phyloP scores from a whole-genome alignment of 2,888 invertebrate species.

The Gasteruption jaculator region DNA sequence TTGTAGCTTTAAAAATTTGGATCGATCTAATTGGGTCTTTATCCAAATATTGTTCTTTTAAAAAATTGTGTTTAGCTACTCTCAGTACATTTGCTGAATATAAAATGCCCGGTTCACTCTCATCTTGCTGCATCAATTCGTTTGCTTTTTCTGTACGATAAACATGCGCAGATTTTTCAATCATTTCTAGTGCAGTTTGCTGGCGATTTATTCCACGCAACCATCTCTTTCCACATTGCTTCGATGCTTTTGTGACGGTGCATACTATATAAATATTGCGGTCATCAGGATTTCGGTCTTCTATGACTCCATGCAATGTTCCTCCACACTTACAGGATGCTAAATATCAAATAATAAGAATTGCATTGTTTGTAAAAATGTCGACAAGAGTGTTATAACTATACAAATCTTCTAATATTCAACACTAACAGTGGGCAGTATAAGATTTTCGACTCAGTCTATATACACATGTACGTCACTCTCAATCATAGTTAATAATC shows the following conservation, averaged over 20 bases:
- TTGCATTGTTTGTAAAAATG: neutral
- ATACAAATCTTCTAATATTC: too few relatives aligned
- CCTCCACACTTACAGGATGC: too few relatives aligned
- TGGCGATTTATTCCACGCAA: constrained; percentile 3
- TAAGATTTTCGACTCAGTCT: too few relatives aligned
- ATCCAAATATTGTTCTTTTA: constrained; percentile 5
- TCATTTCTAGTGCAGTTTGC: constrained; percentile 11
- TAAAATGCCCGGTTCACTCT: neutral
- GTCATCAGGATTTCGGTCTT: too few relatives aligned
- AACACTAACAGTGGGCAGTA: too few relatives aligned
- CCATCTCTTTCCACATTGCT: constrained; percentile 11
- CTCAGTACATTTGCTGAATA: neutral
- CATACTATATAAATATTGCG: too few relatives aligned
- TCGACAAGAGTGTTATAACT: constrained; percentile 6
- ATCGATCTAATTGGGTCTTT: constrained; percentile 12
- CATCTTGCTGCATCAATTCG: constrained; percentile 10
- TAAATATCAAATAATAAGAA: too few relatives aligned
- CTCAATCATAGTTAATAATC: too few relatives aligned
- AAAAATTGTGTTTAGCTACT: neutral
- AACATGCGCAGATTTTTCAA: constrained; percentile 2
- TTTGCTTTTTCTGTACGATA: constrained; percentile 7
- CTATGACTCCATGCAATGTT: too few relatives aligned
- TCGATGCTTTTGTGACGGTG: constrained; percentile 1
- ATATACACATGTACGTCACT: too few relatives aligned
- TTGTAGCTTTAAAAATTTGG: constrained; percentile 4